Percentiles rank a stretch among this genome's conserved stretches.
Conservation (phyloP, 2,113 vertebrate genomes). For the Lophotis ruficrista region DNA sequence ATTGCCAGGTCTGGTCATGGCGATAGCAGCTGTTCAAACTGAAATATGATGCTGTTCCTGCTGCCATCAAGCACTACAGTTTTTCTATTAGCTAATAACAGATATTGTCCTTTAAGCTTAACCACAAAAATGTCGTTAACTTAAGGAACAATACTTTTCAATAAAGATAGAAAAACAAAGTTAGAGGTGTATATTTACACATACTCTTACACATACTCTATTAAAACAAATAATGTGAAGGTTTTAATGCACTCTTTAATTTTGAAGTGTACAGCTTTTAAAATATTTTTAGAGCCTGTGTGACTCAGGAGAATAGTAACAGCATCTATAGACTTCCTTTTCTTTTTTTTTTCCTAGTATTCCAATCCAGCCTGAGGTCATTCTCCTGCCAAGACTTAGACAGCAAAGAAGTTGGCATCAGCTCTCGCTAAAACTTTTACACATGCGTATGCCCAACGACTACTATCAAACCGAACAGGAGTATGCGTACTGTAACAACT, state of each 20-base stretch:
- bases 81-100: conserved; percentile 8
- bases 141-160: neutral
- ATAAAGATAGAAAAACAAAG: neutral
- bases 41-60: neutral
- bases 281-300: neutral
- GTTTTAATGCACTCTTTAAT: neutral
- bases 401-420: conserved; percentile 17
- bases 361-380: neutral
- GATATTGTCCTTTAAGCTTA: neutral
- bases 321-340: neutral
- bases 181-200: neutral
- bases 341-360: neutral
- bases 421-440: neutral
- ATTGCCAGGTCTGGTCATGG: neutral
- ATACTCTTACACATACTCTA: neutral
- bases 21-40: neutral
- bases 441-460: neutral
- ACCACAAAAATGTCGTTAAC: neutral
- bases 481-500: neutral
- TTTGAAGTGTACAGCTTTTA: neutral
- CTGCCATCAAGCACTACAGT: neutral
- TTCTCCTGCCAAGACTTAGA: neutral
- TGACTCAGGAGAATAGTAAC: conserved; percentile 13
- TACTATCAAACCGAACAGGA: neutral
- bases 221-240: neutral